These are phyloP conservation scores for Gopherus evgoodei DNA, from an alignment of 2,113 vertebrate species.

Conservation along the genomic window DNA sequence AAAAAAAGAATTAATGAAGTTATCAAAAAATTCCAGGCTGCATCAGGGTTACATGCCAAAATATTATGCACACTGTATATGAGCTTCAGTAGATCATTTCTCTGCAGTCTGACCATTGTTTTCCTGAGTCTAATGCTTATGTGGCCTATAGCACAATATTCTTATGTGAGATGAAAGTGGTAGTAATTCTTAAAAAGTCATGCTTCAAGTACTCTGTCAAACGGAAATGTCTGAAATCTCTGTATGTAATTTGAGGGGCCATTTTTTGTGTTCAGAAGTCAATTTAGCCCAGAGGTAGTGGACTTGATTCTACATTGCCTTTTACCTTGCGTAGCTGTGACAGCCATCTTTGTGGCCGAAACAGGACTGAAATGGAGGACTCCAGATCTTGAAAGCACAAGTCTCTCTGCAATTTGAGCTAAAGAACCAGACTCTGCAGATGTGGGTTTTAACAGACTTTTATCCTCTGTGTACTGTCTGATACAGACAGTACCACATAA, in stretches of 20 bases:
- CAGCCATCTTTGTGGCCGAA: background rate
- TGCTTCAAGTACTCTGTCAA: conserved; percentile 58
- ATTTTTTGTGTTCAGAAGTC: background rate
- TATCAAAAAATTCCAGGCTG: background rate
- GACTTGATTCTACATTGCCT: conserved; percentile 14
- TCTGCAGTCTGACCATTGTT: background rate
- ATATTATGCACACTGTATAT: background rate
- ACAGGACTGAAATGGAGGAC: background rate
- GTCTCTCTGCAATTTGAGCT: background rate
- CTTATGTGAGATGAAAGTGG: conserved; percentile 9
- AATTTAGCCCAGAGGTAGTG: background rate
- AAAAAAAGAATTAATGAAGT: background rate
- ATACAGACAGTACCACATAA: too few species aligned
- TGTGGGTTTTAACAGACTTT: background rate
- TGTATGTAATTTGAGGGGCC: conserved; percentile 26
- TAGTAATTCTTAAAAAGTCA: conserved; percentile 58
- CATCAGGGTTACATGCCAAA: background rate
- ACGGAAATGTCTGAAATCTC: conserved; percentile 41
- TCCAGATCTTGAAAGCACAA: background rate
- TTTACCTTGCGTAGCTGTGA: background rate
- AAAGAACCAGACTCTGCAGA: background rate
- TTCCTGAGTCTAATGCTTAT: background rate
- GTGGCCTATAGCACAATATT: conserved; percentile 24
- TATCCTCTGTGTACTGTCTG: background rate
- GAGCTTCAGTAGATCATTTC: conserved; percentile 4